Evolutionary conservation across 1,140 invertebrate species (phyloP).

Genomic region (Diplogasteroides magnus): DNA sequence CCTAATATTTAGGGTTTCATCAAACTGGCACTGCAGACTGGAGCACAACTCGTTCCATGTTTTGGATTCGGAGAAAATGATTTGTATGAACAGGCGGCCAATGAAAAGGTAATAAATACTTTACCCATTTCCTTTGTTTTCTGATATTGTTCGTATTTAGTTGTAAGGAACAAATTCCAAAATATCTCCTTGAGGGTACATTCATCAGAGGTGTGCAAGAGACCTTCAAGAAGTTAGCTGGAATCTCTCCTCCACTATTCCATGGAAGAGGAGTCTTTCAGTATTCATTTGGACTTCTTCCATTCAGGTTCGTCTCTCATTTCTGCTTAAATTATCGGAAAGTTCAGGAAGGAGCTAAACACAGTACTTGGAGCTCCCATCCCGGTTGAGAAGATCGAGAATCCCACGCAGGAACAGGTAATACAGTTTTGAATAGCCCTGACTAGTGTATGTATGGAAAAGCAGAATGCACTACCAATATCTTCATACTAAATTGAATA

Average conservation of each 20-base stretch:
- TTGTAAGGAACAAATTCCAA: no score
- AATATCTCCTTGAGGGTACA: no score
- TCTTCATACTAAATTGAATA: no score
- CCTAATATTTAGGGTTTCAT: constrained; percentile 60
- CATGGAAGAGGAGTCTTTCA: constrained; percentile 23
- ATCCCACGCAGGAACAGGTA: constrained; percentile 19
- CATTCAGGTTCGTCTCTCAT: background rate
- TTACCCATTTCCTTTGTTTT: no score
- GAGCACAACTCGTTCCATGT: constrained; percentile 57
- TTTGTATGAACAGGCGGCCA: constrained; percentile 52
- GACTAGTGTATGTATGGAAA: no score
- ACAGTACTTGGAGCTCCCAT: constrained; percentile 62
- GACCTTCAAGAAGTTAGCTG: constrained; percentile 22
- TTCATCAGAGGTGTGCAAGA: no score
- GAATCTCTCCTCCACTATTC: constrained; percentile 65
- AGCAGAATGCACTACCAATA: no score
- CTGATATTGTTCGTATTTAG: no score
- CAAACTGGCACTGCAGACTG: constrained; percentile 55
- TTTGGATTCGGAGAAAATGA: constrained; percentile 60
- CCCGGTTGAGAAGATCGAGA: constrained; percentile 15
- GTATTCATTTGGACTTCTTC: background rate
- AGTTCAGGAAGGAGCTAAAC: constrained; percentile 73
- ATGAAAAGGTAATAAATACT: constrained; percentile 4
- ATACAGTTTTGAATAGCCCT: no score
- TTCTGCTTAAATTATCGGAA: constrained; percentile 69